Base-by-base conservation (phyloP, 2,113 vertebrate genomes). In the Axis porcinus region DNA sequence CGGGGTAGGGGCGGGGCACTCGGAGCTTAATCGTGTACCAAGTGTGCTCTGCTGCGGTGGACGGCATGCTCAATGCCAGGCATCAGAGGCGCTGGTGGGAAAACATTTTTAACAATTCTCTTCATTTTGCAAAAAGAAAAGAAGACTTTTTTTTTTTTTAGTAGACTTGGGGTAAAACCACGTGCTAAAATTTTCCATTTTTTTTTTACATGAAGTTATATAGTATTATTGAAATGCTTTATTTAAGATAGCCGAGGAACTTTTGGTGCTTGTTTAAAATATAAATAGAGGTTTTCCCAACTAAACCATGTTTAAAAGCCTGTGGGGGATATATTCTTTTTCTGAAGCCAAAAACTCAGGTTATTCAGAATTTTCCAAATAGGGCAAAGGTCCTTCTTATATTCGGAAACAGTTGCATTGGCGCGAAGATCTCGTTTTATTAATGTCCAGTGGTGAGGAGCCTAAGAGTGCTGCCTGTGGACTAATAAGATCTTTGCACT, bases 61-160 rank as follows among this genome's bases (percentile, higher is more conserved):
- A 70, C 50, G 33, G 33, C 36, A 7, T 83, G 23, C 92, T 82
- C 89, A 94, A 67, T 50, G 27, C 67, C 43, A 93, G 85, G 43
- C 30, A 33, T 81, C 70, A 60, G 81, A 95, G 84, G 55, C 55
- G 1, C 54, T 95, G 64, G 13, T 90, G 45, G 76, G 70, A 64
- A 97, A 64, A 67, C n/a, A 10, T 50, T 94, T 97, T 62, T 40
- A 85, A 78, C 33, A 45, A 74, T 94, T 92, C 30, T 74, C 45
- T 67, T 97, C 55, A 45, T 62, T 89, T 93, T 81, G 30, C n/a
- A 74, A 43, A 96, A 87, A 81, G 23, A 92, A 94, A 98, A 82
- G 57, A 92, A 81, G 40, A 82, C 58, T 40, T 93, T 94, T 58
- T 74, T 94, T 58, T 74, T 10, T 74, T 10, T 64, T 5, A 30